These are phyloP conservation scores for Zaprionus ornatus DNA, from an alignment of 1,140 invertebrate species.

Conservation along the genomic window DNA sequence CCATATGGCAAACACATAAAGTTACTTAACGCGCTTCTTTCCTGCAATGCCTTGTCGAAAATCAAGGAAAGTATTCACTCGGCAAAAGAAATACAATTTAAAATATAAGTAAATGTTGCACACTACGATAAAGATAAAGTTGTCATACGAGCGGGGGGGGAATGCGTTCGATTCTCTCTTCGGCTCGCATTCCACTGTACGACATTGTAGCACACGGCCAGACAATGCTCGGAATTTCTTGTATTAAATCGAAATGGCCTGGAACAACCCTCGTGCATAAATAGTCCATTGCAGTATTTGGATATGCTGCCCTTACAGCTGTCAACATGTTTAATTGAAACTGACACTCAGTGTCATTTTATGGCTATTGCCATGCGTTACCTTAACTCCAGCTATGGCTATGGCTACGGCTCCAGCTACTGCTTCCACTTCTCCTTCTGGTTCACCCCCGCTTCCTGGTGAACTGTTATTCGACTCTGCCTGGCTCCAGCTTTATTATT, in stretches of 20 bases:
- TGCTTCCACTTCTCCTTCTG: too few relatives aligned
- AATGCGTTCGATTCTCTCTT: neutral
- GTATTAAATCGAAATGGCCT: slow-evolving; percentile 77
- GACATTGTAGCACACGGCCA: slow-evolving; percentile 54
- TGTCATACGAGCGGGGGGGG: neutral
- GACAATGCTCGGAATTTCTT: slow-evolving; percentile 75
- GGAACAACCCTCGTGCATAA: slow-evolving; percentile 28
- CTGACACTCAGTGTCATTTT: slow-evolving; percentile 83
- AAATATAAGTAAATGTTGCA: neutral
- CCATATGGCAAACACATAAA: neutral
- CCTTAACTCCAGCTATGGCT: slow-evolving; percentile 56
- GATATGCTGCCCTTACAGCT: slow-evolving; percentile 70
- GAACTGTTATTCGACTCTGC: slow-evolving; percentile 62
- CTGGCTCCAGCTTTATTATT: slow-evolving; percentile 58
- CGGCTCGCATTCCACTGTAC: slow-evolving; percentile 3
- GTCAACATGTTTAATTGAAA: slow-evolving; percentile 84
- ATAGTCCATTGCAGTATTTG: slow-evolving; percentile 24
- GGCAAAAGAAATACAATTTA: neutral
- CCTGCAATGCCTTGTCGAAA: too few relatives aligned
- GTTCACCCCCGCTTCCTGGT: too few relatives aligned
- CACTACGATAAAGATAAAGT: neutral
- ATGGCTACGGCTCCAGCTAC: neutral
- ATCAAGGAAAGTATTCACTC: neutral
- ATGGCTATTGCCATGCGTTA: slow-evolving; percentile 80
- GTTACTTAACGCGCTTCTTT: neutral